Evolutionary conservation across 2,888 invertebrate genomes (phyloP).

Genomic region (Aphodius sticticus): DNA sequence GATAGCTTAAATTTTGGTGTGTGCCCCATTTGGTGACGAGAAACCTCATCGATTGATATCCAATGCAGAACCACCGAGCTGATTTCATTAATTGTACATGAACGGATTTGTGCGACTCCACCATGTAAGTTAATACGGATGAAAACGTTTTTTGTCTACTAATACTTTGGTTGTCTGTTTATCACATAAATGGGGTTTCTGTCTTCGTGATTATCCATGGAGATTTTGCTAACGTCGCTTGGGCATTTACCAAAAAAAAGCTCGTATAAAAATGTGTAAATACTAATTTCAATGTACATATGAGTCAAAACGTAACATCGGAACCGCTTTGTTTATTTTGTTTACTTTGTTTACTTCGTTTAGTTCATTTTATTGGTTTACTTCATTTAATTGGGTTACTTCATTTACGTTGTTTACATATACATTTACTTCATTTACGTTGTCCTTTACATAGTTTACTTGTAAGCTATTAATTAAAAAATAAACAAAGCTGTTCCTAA

Average conservation of each 20-base stretch:
- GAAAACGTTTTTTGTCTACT: background rate
- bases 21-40: background rate
- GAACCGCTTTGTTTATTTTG: background rate
- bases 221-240: background rate
- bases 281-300: conserved; percentile 4
- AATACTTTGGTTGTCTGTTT: too few species aligned
- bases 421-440: too few species aligned
- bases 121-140: background rate
- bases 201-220: background rate
- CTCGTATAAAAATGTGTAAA: background rate
- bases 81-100: background rate
- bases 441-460: too few species aligned
- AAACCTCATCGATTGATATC: background rate
- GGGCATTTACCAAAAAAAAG: background rate
- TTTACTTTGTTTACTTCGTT: background rate
- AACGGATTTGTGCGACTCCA: background rate
- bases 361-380: too few species aligned
- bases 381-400: too few species aligned
- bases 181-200: background rate
- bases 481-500: background rate
- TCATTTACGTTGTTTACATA: too few species aligned
- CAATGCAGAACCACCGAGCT: too few species aligned
- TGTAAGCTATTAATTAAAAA: background rate
- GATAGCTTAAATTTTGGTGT: conserved; percentile 18
- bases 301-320: background rate